Evolutionary conservation across 35 echinoderm and acorn worm genomes (phyloP).

Genomic region (Apostichopus japonicus): DNA sequence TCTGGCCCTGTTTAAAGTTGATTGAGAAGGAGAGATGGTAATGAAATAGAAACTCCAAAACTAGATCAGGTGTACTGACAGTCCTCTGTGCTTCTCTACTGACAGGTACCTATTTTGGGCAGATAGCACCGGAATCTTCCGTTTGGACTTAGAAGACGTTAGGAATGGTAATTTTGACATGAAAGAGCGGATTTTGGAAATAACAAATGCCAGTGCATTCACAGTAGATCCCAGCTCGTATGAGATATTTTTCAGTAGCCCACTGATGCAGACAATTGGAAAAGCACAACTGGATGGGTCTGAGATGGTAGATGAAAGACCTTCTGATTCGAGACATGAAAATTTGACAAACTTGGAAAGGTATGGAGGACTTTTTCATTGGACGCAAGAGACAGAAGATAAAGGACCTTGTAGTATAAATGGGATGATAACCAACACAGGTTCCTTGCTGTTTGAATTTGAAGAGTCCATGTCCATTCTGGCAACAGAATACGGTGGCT

Average conservation of each 20-base stretch:
- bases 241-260: conserved; percentile 69
- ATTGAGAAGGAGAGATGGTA: too few species aligned
- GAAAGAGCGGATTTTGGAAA: conserved; percentile 48
- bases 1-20: too few species aligned
- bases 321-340: neutral
- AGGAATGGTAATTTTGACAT: neutral
- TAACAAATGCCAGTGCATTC: conserved; percentile 18
- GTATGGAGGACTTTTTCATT: conserved; percentile 6
- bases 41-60: too few species aligned
- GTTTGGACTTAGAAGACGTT: conserved; percentile 67
- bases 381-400: conserved; percentile 1
- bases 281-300: conserved; percentile 70
- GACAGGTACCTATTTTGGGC: conserved; percentile 90
- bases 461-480: neutral
- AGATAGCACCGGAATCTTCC: conserved; percentile 65
- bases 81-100: neutral
- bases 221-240: conserved; percentile 41
- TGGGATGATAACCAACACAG: neutral
- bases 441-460: conserved; percentile 8
- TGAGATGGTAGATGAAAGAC: neutral
- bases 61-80: neutral
- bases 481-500: neutral
- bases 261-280: conserved; percentile 45
- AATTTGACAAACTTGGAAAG: conserved; percentile 46
- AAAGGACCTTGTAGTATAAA: neutral